Percentiles rank a stretch among this genome's conserved stretches.
These are phyloP conservation scores for Lottia gigantea DNA, from an alignment of 2,888 invertebrate genomes.

Conservation along the genomic window DNA sequence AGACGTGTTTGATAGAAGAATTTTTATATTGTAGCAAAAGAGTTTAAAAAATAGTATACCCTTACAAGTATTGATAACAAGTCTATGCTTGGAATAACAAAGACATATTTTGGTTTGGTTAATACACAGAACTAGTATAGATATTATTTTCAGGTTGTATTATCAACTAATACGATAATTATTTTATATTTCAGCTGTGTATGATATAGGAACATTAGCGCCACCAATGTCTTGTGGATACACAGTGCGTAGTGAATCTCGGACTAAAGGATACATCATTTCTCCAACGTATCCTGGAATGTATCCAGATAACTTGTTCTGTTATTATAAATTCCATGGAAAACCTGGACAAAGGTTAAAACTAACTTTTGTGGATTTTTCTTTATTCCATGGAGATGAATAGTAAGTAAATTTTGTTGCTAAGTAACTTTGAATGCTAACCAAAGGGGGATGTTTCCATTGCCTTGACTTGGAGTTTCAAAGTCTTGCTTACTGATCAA, in stretches of 20 bases:
- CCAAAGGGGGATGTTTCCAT: too few relatives aligned
- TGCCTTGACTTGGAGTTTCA: too few relatives aligned
- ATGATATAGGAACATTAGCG: slow-evolving; percentile 89
- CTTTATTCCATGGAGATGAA: slow-evolving; percentile 97
- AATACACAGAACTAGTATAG: too few relatives aligned
- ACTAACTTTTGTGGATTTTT: slow-evolving; percentile 96
- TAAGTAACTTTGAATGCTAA: not conserved
- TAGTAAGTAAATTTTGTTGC: slow-evolving; percentile 80
- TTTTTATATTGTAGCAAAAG: too few relatives aligned
- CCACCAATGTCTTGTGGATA: slow-evolving; percentile 86
- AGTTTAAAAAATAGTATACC: too few relatives aligned
- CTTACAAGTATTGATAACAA: too few relatives aligned
- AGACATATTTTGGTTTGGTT: too few relatives aligned
- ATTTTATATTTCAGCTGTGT: slow-evolving; percentile 74
- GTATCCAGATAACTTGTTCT: slow-evolving; percentile 95
- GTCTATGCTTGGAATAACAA: too few relatives aligned
- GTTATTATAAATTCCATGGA: slow-evolving; percentile 86
- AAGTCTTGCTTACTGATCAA: too few relatives aligned
- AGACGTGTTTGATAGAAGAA: too few relatives aligned
- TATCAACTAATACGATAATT: too few relatives aligned
- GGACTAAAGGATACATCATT: slow-evolving; percentile 85
- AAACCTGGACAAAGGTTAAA: slow-evolving; percentile 89
- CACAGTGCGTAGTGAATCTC: slow-evolving; percentile 79
- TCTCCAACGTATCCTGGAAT: slow-evolving; percentile 99
- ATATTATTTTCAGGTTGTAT: too few relatives aligned